Conservation (phyloP, 2,888 invertebrate genomes). For the Drosophila testacea region DNA sequence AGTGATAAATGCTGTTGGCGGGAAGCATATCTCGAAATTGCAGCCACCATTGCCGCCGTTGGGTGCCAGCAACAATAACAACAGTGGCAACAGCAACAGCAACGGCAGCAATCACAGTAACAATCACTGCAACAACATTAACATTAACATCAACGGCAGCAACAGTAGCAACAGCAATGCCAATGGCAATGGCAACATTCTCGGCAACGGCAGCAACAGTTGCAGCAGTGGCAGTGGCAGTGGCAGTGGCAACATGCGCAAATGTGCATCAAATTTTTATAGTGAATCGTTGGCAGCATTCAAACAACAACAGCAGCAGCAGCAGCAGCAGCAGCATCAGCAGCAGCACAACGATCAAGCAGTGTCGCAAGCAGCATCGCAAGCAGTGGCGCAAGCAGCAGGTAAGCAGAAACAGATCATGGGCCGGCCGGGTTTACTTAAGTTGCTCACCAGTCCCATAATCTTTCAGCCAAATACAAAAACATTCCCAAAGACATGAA, state of each 20-base stretch:
- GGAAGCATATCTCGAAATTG: constrained; percentile 57
- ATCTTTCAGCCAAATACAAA: constrained; percentile 85
- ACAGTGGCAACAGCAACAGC: constrained; percentile 22
- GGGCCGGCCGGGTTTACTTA: constrained; percentile 83
- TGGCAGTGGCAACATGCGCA: constrained; percentile 57
- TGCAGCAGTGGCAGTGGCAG: constrained; percentile 44
- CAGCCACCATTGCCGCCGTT: constrained; percentile 70
- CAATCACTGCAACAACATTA: constrained; percentile 21
- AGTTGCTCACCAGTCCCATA: constrained; percentile 84
- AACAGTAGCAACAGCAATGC: constrained; percentile 31
- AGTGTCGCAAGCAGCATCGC: constrained; percentile 45
- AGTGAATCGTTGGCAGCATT: constrained; percentile 48
- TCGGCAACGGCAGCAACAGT: constrained; percentile 32
- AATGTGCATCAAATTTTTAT: constrained; percentile 56
- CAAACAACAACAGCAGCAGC: constrained; percentile 46
- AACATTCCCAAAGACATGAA: constrained; percentile 86
- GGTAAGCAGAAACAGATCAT: constrained; percentile 79
- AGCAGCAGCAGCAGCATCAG: constrained; percentile 43
- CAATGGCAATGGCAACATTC: constrained; percentile 6
- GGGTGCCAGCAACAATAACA: constrained; percentile 52
- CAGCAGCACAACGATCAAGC: constrained; percentile 34
- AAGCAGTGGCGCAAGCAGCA: constrained; percentile 58
- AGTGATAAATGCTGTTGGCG: constrained; percentile 36
- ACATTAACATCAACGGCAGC: constrained; percentile 15
- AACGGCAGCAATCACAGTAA: constrained; percentile 29